Evolutionary conservation across 1,140 invertebrate species (phyloP).

Genomic region (Neuroterus valhalla): DNA sequence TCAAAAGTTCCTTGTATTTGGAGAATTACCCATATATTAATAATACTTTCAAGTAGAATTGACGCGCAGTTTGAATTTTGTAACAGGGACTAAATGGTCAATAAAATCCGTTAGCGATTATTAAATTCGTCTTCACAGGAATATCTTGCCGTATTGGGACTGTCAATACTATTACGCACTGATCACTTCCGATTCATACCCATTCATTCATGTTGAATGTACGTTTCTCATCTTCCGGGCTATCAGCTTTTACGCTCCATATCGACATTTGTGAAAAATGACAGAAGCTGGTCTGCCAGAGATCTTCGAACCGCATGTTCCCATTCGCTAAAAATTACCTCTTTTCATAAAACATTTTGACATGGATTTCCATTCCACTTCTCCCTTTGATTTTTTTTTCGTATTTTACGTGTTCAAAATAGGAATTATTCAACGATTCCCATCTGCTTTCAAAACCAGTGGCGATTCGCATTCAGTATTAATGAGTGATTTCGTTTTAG

Average conservation of each 20-base stretch:
- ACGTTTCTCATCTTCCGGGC: conserved; percentile 27
- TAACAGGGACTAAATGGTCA: not conserved
- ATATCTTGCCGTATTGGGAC: not conserved
- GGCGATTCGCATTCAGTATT: not conserved
- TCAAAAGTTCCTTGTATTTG: too few relatives aligned
- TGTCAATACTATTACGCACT: conserved; percentile 20
- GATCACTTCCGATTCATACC: conserved; percentile 22
- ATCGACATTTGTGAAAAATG: conserved; percentile 29
- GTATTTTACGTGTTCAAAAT: not conserved
- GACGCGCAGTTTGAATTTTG: too few relatives aligned
- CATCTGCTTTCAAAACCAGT: not conserved
- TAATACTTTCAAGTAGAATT: too few relatives aligned
- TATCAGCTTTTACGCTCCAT: not conserved
- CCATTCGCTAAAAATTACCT: conserved; percentile 21
- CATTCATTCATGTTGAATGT: conserved; percentile 20
- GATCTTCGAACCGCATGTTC: conserved; percentile 8
- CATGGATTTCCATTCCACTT: not conserved
- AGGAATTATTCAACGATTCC: not conserved
- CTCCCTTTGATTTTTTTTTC: not conserved
- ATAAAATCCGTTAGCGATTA: not conserved
- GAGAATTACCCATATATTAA: too few relatives aligned
- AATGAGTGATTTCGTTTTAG: not conserved
- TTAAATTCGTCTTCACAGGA: conserved; percentile 16
- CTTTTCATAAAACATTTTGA: conserved; percentile 16
- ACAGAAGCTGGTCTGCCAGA: conserved; percentile 1